phyloP scores from a whole-genome alignment of 2,797 vertebrate species.

The Distichodus sexfasciatus region DNA sequence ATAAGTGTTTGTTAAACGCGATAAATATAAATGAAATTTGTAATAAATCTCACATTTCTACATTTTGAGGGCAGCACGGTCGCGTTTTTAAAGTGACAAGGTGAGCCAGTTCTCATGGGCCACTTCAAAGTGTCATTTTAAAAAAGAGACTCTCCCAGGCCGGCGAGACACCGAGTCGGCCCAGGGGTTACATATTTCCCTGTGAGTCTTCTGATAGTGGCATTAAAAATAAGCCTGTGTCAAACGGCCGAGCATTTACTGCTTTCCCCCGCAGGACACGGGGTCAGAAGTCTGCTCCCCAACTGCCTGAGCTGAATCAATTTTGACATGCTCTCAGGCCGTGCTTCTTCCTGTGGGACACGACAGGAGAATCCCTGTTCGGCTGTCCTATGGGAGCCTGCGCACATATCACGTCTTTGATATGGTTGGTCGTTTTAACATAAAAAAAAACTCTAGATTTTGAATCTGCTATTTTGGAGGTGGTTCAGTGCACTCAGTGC shows the following conservation, averaged over 20 bases:
- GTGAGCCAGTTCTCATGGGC: conserved; percentile 14
- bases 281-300: conserved; percentile 50
- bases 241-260: conserved; percentile 42
- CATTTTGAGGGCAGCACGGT: too few species aligned
- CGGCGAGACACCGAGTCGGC: conserved; percentile 39
- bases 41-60: too few species aligned
- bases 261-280: conserved; percentile 43
- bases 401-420: too few species aligned
- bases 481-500: too few species aligned
- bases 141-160: conserved; percentile 43
- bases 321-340: conserved; percentile 48
- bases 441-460: too few species aligned
- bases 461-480: too few species aligned
- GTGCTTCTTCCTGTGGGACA: conserved; percentile 47
- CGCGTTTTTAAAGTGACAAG: too few species aligned
- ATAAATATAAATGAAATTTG: too few species aligned
- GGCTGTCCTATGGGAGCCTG: too few species aligned
- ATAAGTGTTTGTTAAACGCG: too few species aligned
- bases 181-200: conserved; percentile 54
- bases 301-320: conserved; percentile 43
- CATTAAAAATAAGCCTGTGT: conserved; percentile 49
- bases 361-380: conserved; percentile 46
- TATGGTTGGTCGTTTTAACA: too few species aligned
- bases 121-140: background rate
- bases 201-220: conserved; percentile 46